Conservation (phyloP, 2,797 vertebrate genomes). For the Tokudaia muenninki region DNA sequence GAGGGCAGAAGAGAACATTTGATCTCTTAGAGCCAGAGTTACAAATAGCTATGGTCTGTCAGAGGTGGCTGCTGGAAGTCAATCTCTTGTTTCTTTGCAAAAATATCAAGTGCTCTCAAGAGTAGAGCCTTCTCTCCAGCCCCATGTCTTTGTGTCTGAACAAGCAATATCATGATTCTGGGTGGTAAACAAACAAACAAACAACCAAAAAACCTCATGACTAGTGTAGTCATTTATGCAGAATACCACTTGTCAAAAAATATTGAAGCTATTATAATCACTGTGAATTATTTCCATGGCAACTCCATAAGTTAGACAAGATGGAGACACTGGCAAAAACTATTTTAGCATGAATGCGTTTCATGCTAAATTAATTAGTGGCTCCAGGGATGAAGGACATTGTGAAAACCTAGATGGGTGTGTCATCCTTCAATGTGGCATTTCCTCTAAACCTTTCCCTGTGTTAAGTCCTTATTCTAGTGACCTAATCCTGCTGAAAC, state of each 20-base stretch:
- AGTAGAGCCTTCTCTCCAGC: background rate
- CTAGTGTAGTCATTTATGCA: background rate
- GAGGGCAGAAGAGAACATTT: background rate
- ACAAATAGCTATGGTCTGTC: background rate
- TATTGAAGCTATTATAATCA: conserved; percentile 25
- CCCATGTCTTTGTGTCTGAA: background rate
- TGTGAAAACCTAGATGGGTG: background rate
- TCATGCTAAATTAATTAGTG: background rate
- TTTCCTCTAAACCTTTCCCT: background rate
- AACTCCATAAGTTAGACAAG: background rate
- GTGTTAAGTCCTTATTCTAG: background rate
- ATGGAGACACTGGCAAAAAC: conserved; percentile 18
- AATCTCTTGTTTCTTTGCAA: background rate
- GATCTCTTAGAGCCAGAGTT: background rate
- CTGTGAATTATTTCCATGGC: background rate
- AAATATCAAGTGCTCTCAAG: background rate
- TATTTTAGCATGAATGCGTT: conserved; percentile 25
- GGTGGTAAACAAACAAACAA: background rate
- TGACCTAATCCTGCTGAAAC: background rate
- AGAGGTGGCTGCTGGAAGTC: background rate
- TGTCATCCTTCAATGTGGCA: background rate
- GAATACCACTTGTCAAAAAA: background rate
- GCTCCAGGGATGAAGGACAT: background rate
- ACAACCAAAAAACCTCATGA: background rate
- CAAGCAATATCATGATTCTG: background rate